phyloP scores from a whole-genome alignment of 2,113 vertebrate species.

The Hemibates koningsi region DNA sequence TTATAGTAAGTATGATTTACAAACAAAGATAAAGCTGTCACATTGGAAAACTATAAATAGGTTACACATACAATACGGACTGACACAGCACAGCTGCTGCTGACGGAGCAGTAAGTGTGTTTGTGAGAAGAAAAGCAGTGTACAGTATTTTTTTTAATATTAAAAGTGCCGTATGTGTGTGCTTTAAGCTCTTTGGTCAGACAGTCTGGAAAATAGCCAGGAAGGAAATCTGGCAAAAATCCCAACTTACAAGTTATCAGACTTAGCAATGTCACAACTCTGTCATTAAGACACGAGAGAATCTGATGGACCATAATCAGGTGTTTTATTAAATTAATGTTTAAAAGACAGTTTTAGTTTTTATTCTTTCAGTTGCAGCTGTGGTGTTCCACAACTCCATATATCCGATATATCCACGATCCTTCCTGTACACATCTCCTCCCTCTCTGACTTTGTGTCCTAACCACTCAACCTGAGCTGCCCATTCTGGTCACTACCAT shows the following conservation, averaged over 20 bases:
- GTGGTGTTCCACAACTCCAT: background rate
- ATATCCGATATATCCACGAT: background rate
- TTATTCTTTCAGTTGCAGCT: background rate
- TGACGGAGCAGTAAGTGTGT: background rate
- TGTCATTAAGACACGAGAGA: background rate
- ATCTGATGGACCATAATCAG: background rate
- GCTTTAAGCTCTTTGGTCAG: background rate
- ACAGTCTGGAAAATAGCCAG: background rate
- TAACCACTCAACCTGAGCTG: background rate
- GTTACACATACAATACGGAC: background rate
- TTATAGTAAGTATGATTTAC: background rate
- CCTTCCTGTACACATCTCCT: background rate
- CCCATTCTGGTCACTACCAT: background rate
- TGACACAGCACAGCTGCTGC: background rate
- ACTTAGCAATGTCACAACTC: background rate
- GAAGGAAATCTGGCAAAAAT: background rate
- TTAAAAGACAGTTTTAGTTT: background rate
- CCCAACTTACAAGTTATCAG: background rate
- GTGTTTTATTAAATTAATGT: background rate
- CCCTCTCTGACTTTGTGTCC: background rate
- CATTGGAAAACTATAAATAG: background rate
- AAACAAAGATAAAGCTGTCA: background rate
- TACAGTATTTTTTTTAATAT: background rate
- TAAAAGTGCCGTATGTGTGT: background rate
- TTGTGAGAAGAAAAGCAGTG: background rate